These are phyloP conservation scores for Myotis lucifugus DNA, from an alignment of 2,113 vertebrate species.

Conservation along the genomic window DNA sequence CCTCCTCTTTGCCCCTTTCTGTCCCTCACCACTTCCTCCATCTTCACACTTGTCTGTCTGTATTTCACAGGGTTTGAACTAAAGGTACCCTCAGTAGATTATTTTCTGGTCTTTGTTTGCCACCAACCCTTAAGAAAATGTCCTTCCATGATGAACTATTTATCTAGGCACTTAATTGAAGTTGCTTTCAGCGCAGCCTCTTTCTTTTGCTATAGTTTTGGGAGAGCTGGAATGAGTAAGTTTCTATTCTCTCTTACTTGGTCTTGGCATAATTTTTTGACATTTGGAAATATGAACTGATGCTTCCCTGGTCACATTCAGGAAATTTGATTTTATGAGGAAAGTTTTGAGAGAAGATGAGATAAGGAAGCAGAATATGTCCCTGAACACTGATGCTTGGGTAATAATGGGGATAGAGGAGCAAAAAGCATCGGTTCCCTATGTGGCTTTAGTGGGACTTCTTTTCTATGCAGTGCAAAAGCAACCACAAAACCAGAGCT, in stretches of 20 bases:
- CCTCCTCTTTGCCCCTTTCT: neutral
- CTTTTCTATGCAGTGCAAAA: neutral
- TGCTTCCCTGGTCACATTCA: neutral
- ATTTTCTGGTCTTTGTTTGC: neutral
- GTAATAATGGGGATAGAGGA: neutral
- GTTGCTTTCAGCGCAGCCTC: neutral
- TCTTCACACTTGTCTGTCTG: neutral
- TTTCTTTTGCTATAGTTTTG: neutral
- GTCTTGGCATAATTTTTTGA: constrained; percentile 31
- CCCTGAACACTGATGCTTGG: neutral
- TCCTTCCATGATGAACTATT: neutral
- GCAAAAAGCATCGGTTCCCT: neutral
- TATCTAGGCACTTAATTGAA: neutral
- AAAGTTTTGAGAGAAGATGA: neutral
- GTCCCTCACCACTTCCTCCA: neutral
- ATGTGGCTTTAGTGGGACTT: neutral
- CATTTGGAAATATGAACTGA: constrained; percentile 23
- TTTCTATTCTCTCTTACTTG: neutral
- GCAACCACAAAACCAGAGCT: neutral
- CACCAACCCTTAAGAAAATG: neutral
- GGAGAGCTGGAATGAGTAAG: neutral
- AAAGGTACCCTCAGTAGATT: neutral
- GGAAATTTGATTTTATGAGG: neutral
- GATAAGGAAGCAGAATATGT: neutral
- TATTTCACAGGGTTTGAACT: neutral